Evolutionary conservation across 2,888 invertebrate genomes (phyloP), one percentile per base, ranked within the genome.

Genomic region (Allolobophora icterica): DNA sequence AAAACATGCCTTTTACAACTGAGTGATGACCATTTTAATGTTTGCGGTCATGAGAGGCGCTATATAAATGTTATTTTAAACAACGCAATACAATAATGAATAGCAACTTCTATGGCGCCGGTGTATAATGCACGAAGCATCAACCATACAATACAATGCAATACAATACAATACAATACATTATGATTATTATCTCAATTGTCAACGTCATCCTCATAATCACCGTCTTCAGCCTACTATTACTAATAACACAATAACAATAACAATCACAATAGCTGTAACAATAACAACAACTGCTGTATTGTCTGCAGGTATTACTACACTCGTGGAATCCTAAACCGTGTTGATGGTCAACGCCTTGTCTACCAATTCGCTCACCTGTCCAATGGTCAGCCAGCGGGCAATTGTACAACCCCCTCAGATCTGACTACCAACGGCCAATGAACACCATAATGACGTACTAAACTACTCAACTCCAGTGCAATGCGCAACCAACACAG

Each of bases 281-380:
- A n/a, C n/a, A 34, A 40, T 93, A 52, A 24, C 6, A 52, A 24
- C 24, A 52, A 52, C 11, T 21, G 52, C 52, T 52, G 52, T 52
- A 24, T 52, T n/a, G 71, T 71, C 0, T 71, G 21, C 94, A 95
- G 95, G 96, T 99, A 99, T 96, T 99, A 99, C 96, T 99, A 99
- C 96, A 99, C 99, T 96, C 97, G 99, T 93, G 99, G 99, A 93
- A 99, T 99, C 95, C 96, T 99, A 94, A 99, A 99, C 94, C 99
- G 99, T 96, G 99, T 99, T 92, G 99, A 99, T 96, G 99, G 99
- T 40, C 99, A 99, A 96, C 96, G 99, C 93, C 97, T 99, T 94
- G 99, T 99, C 92, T 99, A 99, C 96, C 99, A 99, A 96, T 99
- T 99, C 96, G 99, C 99, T 93, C 99, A 99, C 96, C 98, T 99